Evolutionary conservation across 1,140 invertebrate species (phyloP), one percentile per base, ranked within the genome.

Genomic region (Ganaspis sp.): DNA sequence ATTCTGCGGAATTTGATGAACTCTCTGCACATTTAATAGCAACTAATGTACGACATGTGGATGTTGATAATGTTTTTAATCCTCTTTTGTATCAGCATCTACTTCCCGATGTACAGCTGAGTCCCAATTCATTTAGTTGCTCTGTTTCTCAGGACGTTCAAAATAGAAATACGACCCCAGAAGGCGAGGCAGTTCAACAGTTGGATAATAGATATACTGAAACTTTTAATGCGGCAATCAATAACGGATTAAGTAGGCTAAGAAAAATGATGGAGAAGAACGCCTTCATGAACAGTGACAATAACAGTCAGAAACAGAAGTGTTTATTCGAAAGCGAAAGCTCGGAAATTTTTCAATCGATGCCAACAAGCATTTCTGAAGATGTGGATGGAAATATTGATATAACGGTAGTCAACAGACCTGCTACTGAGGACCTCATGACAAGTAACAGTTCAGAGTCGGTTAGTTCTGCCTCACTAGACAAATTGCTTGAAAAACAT

Each of bases 11-110:
- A 17, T 84, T 74, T 26, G 90, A 91, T 42, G 87, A 87, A n/a
- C 79, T 90, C 8, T 87, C 89, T 9, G 82, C 84, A 19, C 85
- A 89, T 69, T 75, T 91, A 8, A 85, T 91, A 71, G 78, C 84
- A 8, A 86, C 87, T 0, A 90, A 90, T 72, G 73, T 90, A 73
- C 88, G 88, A 15, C 87, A 89, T 19, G 86, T 86, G 81, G 82
- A 85, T 69, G 29, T 82, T 6, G 81, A 88, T 19, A 85, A 74
- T 23, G 86, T 85, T 71, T 77, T 87, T 4, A 89, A 89, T 80
- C 89, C 88, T 8, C 77, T 90, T 15, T 78, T 91, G 4, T 91
- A 90, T 75, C 80, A 84, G 4, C 88, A 89, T 76, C 76, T 90
- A 8, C 54, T 91, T 11, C 86, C 88, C 6, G 87, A 89, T 40